phyloP scores from a whole-genome alignment of 2,888 invertebrate species.

The Sminthurides aquaticus region DNA sequence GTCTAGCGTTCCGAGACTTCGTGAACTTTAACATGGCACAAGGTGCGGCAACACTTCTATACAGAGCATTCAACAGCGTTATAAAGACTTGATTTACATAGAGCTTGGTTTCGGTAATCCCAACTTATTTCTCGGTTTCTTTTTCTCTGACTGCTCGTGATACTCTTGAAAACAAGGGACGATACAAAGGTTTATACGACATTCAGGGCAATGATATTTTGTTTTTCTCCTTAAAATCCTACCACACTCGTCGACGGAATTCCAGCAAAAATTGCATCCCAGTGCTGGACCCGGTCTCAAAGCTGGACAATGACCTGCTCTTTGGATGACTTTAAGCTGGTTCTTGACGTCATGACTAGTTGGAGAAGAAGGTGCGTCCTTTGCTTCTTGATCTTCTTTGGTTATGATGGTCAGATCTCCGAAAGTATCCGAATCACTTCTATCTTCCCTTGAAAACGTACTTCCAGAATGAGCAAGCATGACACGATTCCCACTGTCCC shows the following conservation, averaged over 20 bases:
- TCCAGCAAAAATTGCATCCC: conserved; percentile 86
- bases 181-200: conserved; percentile 79
- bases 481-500: conserved; percentile 16
- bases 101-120: conserved; percentile 50
- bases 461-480: conserved; percentile 2
- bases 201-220: conserved; percentile 83
- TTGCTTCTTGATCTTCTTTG: conserved; percentile 1
- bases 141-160: conserved; percentile 57
- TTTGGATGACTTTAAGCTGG: conserved; percentile 36
- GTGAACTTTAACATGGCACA: no score
- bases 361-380: not conserved
- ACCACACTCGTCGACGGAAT: conserved; percentile 74
- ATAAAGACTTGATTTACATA: no score
- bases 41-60: no score
- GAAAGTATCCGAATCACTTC: not conserved
- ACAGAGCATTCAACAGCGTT: not conserved
- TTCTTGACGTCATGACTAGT: not conserved
- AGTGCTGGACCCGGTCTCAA: conserved; percentile 74
- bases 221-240: conserved; percentile 75
- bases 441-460: not conserved
- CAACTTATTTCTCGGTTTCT: conserved; percentile 45
- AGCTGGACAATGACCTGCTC: conserved; percentile 76
- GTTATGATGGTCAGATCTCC: not conserved
- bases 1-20: no score
- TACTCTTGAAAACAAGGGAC: conserved; percentile 83